A percentile compares a stretch with the other conserved stretches of the same genome.
phyloP scores from a whole-genome alignment of 2,113 vertebrate genomes.

The Turdus rufiventris region DNA sequence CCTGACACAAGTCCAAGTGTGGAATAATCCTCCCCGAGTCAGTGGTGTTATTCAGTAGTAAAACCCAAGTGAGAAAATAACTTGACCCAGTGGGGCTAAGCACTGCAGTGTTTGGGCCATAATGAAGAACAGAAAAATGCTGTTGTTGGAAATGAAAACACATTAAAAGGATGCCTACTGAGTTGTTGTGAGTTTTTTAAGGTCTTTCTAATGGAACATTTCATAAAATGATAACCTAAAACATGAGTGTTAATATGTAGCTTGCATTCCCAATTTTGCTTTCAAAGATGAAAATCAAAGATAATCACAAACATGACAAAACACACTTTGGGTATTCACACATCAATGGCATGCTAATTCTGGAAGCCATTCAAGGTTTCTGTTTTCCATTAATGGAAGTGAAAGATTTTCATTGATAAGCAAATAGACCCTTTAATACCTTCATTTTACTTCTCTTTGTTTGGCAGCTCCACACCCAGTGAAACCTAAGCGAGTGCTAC shows the following conservation, averaged over 20 bases:
- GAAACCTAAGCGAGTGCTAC: background rate
- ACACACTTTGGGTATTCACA: background rate
- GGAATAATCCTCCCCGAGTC: constrained; percentile 23
- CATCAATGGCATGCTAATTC: constrained; percentile 41
- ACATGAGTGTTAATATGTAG: background rate
- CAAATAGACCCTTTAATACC: constrained; percentile 23
- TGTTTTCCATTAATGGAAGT: constrained; percentile 39
- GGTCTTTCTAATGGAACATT: constrained; percentile 35
- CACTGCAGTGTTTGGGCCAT: constrained; percentile 4
- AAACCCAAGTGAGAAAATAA: constrained; percentile 61
- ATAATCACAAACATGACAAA: constrained; percentile 41
- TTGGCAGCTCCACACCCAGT: constrained; percentile 13
- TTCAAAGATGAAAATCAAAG: constrained; percentile 48
- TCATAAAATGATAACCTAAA: constrained; percentile 40
- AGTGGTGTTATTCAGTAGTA: constrained; percentile 29
- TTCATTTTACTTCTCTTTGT: constrained; percentile 39
- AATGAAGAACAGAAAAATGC: constrained; percentile 49
- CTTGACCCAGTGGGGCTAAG: constrained; percentile 51
- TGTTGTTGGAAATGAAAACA: constrained; percentile 50
- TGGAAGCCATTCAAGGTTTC: constrained; percentile 50
- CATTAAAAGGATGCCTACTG: constrained; percentile 43
- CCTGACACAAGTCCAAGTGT: constrained; percentile 36
- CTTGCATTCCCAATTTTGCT: constrained; percentile 19
- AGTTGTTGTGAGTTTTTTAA: constrained; percentile 43
- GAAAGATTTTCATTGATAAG: constrained; percentile 29